Base-by-base conservation (phyloP, 2,888 invertebrate genomes). In the Hecatera dysodea region DNA sequence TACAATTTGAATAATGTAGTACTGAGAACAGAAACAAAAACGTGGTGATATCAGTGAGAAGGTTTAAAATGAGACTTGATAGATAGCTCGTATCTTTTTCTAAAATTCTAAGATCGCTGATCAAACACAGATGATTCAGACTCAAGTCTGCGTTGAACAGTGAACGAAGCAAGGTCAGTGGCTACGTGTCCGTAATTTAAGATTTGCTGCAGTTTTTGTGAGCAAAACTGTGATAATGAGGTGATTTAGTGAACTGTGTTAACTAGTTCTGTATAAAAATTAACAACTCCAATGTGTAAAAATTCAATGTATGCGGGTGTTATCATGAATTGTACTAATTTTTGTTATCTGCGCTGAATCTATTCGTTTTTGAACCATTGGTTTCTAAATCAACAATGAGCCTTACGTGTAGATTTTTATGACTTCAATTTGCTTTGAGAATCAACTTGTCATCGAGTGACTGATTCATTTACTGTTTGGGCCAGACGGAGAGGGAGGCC, bases 401-500 rank as follows among this genome's bases (percentile, higher is more conserved):
- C 73, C 71, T 72, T 67, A 72, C 29, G 24, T 68, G 24, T 56
- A 29, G 55, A 42, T 29, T 4, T 39, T 27, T 55, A 83, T n/a
- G 60, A 57, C 48, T 73, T 59, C 12, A 68, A 65, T 83, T 72
- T 71, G 46, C 29, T 33, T 69, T 72, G 61, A 48, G 19, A 39
- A 12, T 74, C 42, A 50, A 56, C 11, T 42, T 71, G 65, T 64
- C 22, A 8, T 64, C 55, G 36, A 68, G 70, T 82, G 83, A 73
- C 75, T 83, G 71, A 82, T 75, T 72, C 29, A 67, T 55, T 81
- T 82, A 80, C 72, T 92, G 86, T 92, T 92, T 90, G 89, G 89
- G 86, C 81, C 91, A 96, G 96, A 91, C 91, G 92, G 95, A 95
- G 93, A 93, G 89, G 89, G 92, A 90, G 88, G 82, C 83, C 82